Percentiles rank a stretch among this genome's conserved stretches.
These are phyloP conservation scores for Silurus meridionalis DNA, from an alignment of 2,113 vertebrate genomes.

Conservation along the genomic window DNA sequence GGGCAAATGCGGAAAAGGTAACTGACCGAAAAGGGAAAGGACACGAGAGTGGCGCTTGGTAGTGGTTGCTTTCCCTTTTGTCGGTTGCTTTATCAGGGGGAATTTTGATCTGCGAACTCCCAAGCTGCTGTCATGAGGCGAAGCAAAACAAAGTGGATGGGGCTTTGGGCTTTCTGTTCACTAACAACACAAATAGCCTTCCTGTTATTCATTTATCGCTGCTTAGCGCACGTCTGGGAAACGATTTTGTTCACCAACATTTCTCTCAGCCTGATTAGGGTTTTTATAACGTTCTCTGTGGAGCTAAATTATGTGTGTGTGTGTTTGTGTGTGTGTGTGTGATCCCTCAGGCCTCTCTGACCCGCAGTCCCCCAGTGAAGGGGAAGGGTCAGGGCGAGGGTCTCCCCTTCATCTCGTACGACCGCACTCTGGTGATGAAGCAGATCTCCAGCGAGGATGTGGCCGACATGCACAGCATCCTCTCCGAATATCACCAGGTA, in stretches of 20 bases:
- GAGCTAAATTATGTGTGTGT: not conserved
- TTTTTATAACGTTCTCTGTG: not conserved
- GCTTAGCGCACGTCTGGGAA: not conserved
- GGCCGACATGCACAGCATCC: slow-evolving; percentile 87
- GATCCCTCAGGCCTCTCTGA: slow-evolving; percentile 78
- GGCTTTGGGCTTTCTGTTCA: not conserved
- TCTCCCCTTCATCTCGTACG: slow-evolving; percentile 83
- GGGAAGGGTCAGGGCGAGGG: slow-evolving; percentile 77
- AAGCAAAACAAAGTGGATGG: not conserved
- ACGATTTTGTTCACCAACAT: not conserved
- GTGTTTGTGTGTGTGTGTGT: not conserved
- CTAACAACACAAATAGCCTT: not conserved
- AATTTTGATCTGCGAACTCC: not conserved
- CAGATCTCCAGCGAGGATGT: slow-evolving; percentile 92
- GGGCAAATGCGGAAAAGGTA: not conserved
- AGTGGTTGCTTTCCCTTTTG: not conserved
- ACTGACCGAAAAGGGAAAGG: not conserved
- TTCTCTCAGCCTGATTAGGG: not conserved
- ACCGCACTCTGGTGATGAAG: slow-evolving; percentile 86
- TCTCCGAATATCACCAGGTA: slow-evolving; percentile 95
- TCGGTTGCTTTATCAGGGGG: not conserved
- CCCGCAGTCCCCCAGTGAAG: slow-evolving; percentile 80
- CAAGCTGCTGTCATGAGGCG: not conserved
- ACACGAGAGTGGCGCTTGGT: not conserved
- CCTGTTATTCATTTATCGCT: not conserved